Base-by-base conservation (phyloP, 2,888 invertebrate genomes). In the Hyppa rectilinea region DNA sequence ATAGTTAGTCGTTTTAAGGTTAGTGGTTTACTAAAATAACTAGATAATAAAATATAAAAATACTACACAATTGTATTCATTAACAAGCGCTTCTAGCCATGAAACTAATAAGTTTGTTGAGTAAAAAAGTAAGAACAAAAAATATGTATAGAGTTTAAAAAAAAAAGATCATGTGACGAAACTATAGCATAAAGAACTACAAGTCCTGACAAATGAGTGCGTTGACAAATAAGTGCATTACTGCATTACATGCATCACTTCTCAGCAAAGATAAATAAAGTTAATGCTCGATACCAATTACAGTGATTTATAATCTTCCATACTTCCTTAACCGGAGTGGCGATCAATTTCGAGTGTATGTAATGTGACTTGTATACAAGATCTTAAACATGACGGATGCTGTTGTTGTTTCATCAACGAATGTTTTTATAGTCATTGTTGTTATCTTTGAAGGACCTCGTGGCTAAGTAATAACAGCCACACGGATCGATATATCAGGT, bases 201-300 rank as follows among this genome's bases (percentile, higher is more conserved):
- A 52, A 29, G 3, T 2, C 34, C 6, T 49, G 65, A 75, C 47
- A 80, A 80, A 80, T 71, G 43, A 31, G 1, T 38, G 36, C 65
- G 68, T 68, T 78, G 81, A 75, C 78, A 81, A 76, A 80, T 81
- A 80, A 75, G 62, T 80, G 80, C 78, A 75, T 75, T 60, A 66
- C 80, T 52, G 49, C 56, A 71, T 62, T 47, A 66, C 78, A 80
- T 80, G 63, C 49, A 75, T 80, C 80, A 80, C 62, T 75, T 29
- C 38, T 0, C 34, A 14, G 23, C 0, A 3, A 78, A 73, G 73
- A 75, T 71, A 81, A 78, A 74, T 74, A 71, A 81, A 65, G 34
- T 65, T 65, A 69, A 83, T 69, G 76, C 52, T 76, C 68, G 64
- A 75, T 75, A 53, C 58, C 83, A 82, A 81, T 82, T 83, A 79